Conservation (phyloP, 2,797 vertebrate species). For the Dryobates pubescens region DNA sequence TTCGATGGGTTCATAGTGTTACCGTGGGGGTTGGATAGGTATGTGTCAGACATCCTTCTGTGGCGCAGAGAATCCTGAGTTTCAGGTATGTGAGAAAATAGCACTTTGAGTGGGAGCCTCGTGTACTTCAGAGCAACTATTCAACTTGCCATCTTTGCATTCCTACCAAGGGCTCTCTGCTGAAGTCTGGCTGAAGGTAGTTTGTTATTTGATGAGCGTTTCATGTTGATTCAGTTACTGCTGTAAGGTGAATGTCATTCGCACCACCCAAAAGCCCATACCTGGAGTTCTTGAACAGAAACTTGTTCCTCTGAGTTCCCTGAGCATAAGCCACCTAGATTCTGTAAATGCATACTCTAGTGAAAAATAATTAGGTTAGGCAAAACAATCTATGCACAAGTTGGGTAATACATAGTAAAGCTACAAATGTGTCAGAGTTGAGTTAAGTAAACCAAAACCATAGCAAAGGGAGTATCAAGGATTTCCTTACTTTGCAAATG, state of each 20-base stretch:
- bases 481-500: not conserved
- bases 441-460: not conserved
- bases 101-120: not conserved
- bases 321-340: not conserved
- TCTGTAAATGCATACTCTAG: not conserved
- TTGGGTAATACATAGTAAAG: not conserved
- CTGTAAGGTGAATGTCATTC: not conserved
- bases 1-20: not conserved
- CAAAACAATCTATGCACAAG: not conserved
- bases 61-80: not conserved
- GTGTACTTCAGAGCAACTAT: not conserved
- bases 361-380: not conserved
- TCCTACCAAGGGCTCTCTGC: not conserved
- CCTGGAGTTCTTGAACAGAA: not conserved
- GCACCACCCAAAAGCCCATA: not conserved
- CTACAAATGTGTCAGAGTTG: not conserved
- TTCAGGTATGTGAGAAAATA: conserved; percentile 2
- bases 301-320: not conserved
- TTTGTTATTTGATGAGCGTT: not conserved
- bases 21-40: not conserved
- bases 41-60: not conserved
- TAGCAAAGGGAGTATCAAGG: not conserved
- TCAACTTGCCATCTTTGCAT: fast-evolving
- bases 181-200: not conserved
- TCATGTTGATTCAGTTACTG: not conserved